Evolutionary conservation across 2,888 invertebrate genomes (phyloP).

Genomic region (Aphelenchoides bicaudatus): DNA sequence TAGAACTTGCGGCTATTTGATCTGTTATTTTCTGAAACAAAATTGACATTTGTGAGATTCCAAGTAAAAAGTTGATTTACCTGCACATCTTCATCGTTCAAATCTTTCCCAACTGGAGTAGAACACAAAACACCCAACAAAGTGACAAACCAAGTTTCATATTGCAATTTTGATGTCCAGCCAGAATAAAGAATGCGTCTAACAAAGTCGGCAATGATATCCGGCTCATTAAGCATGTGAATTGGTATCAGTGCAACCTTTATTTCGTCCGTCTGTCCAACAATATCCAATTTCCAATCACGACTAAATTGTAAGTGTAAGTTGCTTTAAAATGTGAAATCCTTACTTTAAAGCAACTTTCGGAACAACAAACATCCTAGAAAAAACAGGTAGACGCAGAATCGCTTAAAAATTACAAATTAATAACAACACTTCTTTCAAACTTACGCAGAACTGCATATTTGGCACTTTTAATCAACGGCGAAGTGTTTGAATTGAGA

Average conservation of each 20-base stretch:
- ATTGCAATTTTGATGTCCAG: constrained; percentile 43
- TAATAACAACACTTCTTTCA: constrained; percentile 16
- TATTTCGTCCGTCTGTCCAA: constrained; percentile 22
- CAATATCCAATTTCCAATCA: constrained; percentile 36
- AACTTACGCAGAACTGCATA: constrained; percentile 18
- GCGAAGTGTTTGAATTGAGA: background rate
- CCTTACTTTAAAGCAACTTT: constrained; percentile 36
- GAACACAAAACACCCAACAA: constrained; percentile 51
- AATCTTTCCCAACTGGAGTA: constrained; percentile 47
- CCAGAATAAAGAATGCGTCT: constrained; percentile 42
- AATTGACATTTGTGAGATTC: background rate
- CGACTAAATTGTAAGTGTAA: constrained; percentile 23
- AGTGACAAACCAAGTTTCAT: constrained; percentile 52
- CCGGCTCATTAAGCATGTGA: constrained; percentile 41
- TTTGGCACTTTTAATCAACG: constrained; percentile 4
- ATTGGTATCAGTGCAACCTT: constrained; percentile 44
- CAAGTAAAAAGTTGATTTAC: constrained; percentile 19
- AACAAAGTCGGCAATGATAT: constrained; percentile 41
- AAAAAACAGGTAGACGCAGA: constrained; percentile 38
- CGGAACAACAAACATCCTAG: constrained; percentile 40
- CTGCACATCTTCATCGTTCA: constrained; percentile 28
- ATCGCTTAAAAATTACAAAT: constrained; percentile 28
- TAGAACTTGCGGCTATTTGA: constrained; percentile 36
- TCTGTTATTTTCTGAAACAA: constrained; percentile 27
- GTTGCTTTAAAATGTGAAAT: constrained; percentile 12